phyloP scores from a whole-genome alignment of 2,113 vertebrate genomes.

The Oreochromis niloticus region DNA sequence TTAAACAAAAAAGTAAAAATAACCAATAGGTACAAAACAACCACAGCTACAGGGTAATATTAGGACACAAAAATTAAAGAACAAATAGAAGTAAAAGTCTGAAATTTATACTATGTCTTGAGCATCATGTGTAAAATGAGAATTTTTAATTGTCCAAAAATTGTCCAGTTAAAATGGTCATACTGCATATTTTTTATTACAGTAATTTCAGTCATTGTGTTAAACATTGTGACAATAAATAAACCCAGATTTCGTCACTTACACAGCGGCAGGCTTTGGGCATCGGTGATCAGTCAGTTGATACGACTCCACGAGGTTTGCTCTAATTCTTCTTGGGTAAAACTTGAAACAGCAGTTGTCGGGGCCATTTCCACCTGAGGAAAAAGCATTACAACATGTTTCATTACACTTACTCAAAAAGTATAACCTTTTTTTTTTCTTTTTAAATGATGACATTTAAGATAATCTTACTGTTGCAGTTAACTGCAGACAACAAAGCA shows the following conservation, averaged over 20 bases:
- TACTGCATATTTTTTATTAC: not conserved
- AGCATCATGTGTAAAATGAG: too few species aligned
- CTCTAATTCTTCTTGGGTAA: not conserved
- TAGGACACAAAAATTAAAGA: not conserved
- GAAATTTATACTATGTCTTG: too few species aligned
- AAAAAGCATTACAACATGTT: not conserved
- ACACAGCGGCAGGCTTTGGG: conserved; percentile 20
- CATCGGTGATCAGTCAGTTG: not conserved
- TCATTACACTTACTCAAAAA: rapidly evolving
- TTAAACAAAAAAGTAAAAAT: not conserved
- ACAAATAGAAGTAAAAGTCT: too few species aligned
- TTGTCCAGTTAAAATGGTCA: not conserved
- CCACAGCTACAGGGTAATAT: rapidly evolving
- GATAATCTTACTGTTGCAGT: conserved; percentile 28
- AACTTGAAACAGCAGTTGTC: conserved; percentile 48
- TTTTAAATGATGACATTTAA: too few species aligned
- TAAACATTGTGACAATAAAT: not conserved
- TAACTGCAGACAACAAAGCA: not conserved
- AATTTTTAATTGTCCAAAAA: not conserved
- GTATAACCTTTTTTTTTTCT: too few species aligned
- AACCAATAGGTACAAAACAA: rapidly evolving
- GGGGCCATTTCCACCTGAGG: not conserved
- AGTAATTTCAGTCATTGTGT: not conserved
- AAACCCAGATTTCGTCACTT: not conserved
- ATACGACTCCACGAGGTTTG: rapidly evolving